A percentile compares a stretch with the other conserved stretches of the same genome.
phyloP scores from a whole-genome alignment of 2,797 vertebrate species.

The Tapera naevia region DNA sequence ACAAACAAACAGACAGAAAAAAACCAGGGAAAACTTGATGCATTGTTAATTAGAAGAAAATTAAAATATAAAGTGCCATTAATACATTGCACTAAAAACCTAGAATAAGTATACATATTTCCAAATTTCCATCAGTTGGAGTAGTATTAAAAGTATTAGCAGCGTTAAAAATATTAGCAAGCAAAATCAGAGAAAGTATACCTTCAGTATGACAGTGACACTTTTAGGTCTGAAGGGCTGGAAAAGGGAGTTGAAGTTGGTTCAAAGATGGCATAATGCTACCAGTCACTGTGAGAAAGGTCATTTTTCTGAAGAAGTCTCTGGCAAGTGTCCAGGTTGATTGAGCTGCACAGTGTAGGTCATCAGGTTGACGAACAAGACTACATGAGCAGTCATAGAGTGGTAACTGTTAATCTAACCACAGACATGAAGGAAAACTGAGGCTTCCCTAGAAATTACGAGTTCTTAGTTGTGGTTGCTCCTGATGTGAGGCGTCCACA shows the following conservation, averaged over 20 bases:
- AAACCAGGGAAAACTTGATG: slow-evolving; percentile 9
- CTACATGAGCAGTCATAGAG: fast-evolving
- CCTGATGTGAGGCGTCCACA: background rate
- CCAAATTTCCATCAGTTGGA: background rate
- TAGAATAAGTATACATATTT: background rate
- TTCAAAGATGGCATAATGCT: background rate
- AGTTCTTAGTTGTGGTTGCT: background rate
- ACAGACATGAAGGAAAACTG: background rate
- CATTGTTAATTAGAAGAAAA: slow-evolving; percentile 43
- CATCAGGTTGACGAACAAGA: background rate
- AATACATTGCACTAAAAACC: background rate
- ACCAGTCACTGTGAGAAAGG: background rate
- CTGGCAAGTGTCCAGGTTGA: slow-evolving; percentile 1
- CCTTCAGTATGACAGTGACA: background rate
- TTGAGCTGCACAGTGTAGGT: background rate
- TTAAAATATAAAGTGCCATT: slow-evolving; percentile 19
- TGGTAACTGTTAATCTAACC: background rate
- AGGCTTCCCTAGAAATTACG: background rate
- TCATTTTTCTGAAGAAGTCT: background rate
- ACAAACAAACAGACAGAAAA: no score
- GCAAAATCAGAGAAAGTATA: background rate
- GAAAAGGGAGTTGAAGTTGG: background rate
- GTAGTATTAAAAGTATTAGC: background rate
- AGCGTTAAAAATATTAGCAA: no score
- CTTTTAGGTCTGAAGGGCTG: background rate